Percentiles rank a stretch among this genome's conserved stretches.
Evolutionary conservation across 2,113 vertebrate species (phyloP).

Genomic region (Rhipidura dahli): DNA sequence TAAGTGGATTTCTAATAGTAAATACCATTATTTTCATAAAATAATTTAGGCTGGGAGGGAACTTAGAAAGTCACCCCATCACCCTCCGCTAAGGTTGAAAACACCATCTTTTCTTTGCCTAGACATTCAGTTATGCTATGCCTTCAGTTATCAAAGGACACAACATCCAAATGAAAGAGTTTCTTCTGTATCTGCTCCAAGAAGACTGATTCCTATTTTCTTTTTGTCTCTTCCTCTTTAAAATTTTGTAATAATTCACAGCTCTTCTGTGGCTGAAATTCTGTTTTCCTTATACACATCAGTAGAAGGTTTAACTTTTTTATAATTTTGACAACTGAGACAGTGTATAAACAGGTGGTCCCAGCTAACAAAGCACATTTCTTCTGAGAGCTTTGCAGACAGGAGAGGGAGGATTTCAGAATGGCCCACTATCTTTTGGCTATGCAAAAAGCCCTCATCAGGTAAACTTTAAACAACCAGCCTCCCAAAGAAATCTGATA

Average conservation of each 20-base stretch:
- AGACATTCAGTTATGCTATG: not conserved
- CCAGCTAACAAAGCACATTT: not conserved
- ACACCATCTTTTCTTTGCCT: not conserved
- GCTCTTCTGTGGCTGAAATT: not conserved
- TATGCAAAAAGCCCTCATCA: not conserved
- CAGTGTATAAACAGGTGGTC: not conserved
- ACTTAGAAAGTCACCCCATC: not conserved
- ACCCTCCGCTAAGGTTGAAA: not conserved
- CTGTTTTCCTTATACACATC: not conserved
- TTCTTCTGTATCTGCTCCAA: not conserved
- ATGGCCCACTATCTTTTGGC: not conserved
- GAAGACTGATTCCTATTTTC: not conserved
- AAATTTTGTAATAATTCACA: not conserved
- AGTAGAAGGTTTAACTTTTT: not conserved
- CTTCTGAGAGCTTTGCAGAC: not conserved
- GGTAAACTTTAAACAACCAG: not conserved
- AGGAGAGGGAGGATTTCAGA: not conserved
- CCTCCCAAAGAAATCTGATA: not conserved
- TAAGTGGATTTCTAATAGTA: not conserved
- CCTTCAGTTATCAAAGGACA: not conserved
- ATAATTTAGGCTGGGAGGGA: not conserved
- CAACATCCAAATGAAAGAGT: not conserved
- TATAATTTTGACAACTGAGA: not conserved
- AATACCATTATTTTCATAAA: not conserved
- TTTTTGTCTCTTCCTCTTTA: not conserved